A percentile compares a stretch with the other conserved stretches of the same genome.
phyloP scores from a whole-genome alignment of 2,113 vertebrate species.

The Ursus arctos region DNA sequence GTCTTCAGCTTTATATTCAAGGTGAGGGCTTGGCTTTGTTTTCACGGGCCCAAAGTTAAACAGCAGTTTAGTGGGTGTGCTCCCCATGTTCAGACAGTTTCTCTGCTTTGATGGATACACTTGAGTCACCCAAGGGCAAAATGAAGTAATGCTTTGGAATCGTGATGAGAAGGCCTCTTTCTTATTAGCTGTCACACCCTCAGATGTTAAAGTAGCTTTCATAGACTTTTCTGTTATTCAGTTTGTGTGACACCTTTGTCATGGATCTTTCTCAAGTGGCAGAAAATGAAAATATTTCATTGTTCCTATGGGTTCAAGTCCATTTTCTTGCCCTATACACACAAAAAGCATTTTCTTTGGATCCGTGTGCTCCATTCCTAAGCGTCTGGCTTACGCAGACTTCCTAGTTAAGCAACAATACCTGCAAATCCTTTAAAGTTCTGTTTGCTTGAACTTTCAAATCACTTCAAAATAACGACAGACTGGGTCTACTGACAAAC shows the following conservation, averaged over 20 bases:
- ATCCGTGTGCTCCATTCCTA: constrained; percentile 48
- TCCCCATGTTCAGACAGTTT: not conserved
- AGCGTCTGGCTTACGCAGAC: constrained; percentile 68
- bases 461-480: constrained; percentile 80
- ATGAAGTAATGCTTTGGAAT: constrained; percentile 43
- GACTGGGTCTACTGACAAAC: constrained; percentile 80
- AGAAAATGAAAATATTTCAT: constrained; percentile 26
- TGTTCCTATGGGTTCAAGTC: not conserved
- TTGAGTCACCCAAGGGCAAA: constrained; percentile 56
- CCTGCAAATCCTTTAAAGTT: constrained; percentile 79
- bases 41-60: constrained; percentile 14
- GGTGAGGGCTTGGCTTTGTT: not conserved
- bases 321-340: constrained; percentile 13
- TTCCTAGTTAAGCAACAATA: constrained; percentile 81
- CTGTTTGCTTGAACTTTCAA: constrained; percentile 79
- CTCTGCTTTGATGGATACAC: not conserved
- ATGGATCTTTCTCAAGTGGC: not conserved
- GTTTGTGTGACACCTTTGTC: not conserved
- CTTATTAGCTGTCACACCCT: constrained; percentile 11
- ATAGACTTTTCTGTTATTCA: constrained; percentile 54
- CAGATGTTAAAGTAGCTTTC: not conserved
- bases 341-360: constrained; percentile 62
- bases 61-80: not conserved
- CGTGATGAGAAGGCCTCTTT: not conserved
- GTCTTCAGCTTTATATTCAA: not conserved